Base-by-base conservation (phyloP, 2,797 vertebrate species). In the Rhadinocentrus ornatus region DNA sequence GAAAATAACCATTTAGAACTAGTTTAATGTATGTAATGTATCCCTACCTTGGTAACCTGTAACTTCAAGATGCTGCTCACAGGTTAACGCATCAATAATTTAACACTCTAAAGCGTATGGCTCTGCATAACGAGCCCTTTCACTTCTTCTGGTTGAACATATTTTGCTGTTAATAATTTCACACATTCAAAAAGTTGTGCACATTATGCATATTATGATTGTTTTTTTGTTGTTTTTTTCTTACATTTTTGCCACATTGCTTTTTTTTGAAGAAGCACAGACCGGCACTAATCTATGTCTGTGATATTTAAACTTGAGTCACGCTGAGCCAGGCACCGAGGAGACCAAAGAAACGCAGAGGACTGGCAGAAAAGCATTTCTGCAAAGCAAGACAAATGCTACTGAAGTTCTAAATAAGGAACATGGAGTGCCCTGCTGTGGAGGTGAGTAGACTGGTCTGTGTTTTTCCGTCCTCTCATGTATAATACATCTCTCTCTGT, bases 401-500 rank as follows among this genome's bases (percentile, higher is more conserved):
- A 78, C 54, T 66, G 73, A 85, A 79, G 85, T 78, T 90, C 85
- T 85, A 80, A 86, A 88, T 78, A 84, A 69, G 66, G 65, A 89
- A 75, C 77, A 56, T 1, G 82, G 66, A 20, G 69, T 82, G 84
- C 74, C 66, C 79, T 31, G 67, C 65, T 22, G 57, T 48, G 35
- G 71, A 89, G 89, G 85, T 86, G 82, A 90, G 88, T 65, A 53
- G 62, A 61, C 80, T 27, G 77, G 77, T 73, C 84, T 78, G 85
- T 89, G 88, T 90, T 91, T 84, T 91, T 90, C 81, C 60, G 72
- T 89, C 92, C 82, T 88, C 91, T 92, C 93, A 94, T 94, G 91
- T 91, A 91, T 93, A 92, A 94, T 89, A 93, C 92, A 94, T 92
- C 85, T 90, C 82, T 92, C 78, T 89, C 80, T 81, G 88, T 88